phyloP scores from a whole-genome alignment of 2,888 invertebrate species.

The Agrilus cyanescens region DNA sequence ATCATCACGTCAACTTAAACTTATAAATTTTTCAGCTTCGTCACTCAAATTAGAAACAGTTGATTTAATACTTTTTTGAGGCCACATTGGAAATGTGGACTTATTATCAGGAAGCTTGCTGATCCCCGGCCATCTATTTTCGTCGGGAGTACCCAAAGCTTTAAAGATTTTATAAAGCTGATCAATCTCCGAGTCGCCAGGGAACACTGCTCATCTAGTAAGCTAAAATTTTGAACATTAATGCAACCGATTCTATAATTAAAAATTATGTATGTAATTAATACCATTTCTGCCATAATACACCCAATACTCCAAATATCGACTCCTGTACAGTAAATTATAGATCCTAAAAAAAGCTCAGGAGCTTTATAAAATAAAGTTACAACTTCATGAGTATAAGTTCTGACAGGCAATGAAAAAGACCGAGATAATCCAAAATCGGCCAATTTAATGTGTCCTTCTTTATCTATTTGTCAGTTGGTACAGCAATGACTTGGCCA shows the following conservation, averaged over 20 bases:
- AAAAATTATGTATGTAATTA: slow-evolving; percentile 11
- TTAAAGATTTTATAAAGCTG: slow-evolving; percentile 95
- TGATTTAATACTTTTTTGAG: slow-evolving; percentile 51
- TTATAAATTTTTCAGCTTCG: slow-evolving; percentile 55
- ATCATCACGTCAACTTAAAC: slow-evolving; percentile 37
- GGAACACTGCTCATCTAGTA: slow-evolving; percentile 74
- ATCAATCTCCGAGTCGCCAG: slow-evolving; percentile 98
- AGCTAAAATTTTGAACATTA: slow-evolving; percentile 40
- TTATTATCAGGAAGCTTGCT: slow-evolving; percentile 80
- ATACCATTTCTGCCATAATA: slow-evolving; percentile 92
- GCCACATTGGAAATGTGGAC: slow-evolving; percentile 84
- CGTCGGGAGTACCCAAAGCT: slow-evolving; percentile 86
- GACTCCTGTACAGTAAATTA: slow-evolving; percentile 82
- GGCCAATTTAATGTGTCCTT: slow-evolving; percentile 84
- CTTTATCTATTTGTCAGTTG: slow-evolving; percentile 90
- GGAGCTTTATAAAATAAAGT: slow-evolving; percentile 97
- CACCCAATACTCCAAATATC: slow-evolving; percentile 96
- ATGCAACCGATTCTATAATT: too few relatives aligned
- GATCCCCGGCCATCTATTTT: slow-evolving; percentile 73
- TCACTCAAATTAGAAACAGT: slow-evolving; percentile 37
- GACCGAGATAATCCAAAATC: slow-evolving; percentile 94
- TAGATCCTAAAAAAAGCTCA: slow-evolving; percentile 84
- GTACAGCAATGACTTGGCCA: slow-evolving; percentile 71
- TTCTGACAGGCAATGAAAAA: slow-evolving; percentile 82
- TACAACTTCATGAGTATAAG: slow-evolving; percentile 92